These are phyloP conservation scores for Phyllotreta striolata DNA, from an alignment of 2,888 invertebrate species.

Conservation along the genomic window DNA sequence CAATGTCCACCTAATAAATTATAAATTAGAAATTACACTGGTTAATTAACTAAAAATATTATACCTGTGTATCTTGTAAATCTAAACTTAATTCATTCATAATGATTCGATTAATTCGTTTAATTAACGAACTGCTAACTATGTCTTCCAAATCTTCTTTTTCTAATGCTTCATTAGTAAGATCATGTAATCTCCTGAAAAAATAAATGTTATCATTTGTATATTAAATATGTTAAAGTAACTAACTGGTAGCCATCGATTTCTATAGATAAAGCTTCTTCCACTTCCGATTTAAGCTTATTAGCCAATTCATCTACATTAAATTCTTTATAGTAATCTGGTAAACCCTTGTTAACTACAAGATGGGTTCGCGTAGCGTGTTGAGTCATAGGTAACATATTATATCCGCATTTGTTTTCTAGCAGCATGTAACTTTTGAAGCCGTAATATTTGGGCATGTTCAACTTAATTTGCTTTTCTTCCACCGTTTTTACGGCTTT, in stretches of 20 bases:
- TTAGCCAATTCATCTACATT: constrained; percentile 60
- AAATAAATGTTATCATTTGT: constrained; percentile 32
- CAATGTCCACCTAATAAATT: constrained; percentile 71
- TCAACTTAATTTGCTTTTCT: constrained; percentile 83
- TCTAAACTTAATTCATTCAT: constrained; percentile 67
- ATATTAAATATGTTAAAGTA: background rate
- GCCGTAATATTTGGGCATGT: constrained; percentile 85
- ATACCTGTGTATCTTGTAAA: constrained; percentile 69
- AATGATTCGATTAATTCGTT: constrained; percentile 75
- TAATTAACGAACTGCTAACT: constrained; percentile 65
- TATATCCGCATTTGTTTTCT: constrained; percentile 72
- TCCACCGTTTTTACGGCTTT: constrained; percentile 75
- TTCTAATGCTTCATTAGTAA: constrained; percentile 51
- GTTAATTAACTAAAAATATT: constrained; percentile 28
- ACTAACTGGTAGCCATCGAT: constrained; percentile 65
- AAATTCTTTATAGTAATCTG: constrained; percentile 64
- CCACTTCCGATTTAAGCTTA: constrained; percentile 66
- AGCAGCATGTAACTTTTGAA: constrained; percentile 70
- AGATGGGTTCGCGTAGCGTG: constrained; percentile 82
- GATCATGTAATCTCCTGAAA: constrained; percentile 54
- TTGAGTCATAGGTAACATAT: constrained; percentile 74
- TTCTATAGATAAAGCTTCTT: constrained; percentile 73
- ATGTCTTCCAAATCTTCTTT: constrained; percentile 59
- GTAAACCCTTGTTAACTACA: constrained; percentile 67
- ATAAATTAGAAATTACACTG: constrained; percentile 36